Evolutionary conservation across 2,113 vertebrate genomes (phyloP).

Genomic region (Pangasianodon gigas): DNA sequence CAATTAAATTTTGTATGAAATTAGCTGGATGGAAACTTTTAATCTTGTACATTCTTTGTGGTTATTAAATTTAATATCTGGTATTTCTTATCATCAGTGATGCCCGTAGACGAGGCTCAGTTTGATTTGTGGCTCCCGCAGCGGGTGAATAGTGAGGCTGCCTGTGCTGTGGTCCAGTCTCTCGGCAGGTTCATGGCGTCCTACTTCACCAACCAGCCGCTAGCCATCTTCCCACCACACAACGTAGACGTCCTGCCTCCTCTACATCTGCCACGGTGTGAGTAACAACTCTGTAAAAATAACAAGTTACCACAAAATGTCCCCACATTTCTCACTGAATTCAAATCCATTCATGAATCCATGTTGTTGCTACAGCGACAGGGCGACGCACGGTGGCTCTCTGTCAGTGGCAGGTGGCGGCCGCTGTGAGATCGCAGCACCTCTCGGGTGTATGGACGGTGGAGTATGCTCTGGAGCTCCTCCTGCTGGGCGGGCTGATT

Average conservation of each 20-base stretch:
- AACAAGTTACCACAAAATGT: not conserved
- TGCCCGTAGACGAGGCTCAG: constrained; percentile 56
- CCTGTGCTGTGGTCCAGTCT: constrained; percentile 78
- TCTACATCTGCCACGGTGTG: constrained; percentile 81
- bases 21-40: not conserved
- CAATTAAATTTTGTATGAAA: not conserved
- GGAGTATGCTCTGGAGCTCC: constrained; percentile 86
- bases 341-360: not conserved
- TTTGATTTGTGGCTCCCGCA: constrained; percentile 60
- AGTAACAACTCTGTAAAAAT: constrained; percentile 10
- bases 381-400: constrained; percentile 76
- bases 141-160: constrained; percentile 73
- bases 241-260: constrained; percentile 80
- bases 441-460: constrained; percentile 89
- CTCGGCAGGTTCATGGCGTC: constrained; percentile 94
- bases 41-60: not conserved
- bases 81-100: not conserved
- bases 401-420: constrained; percentile 73
- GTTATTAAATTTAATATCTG: not conserved
- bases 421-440: constrained; percentile 78
- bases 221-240: constrained; percentile 85
- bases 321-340: not conserved
- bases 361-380: constrained; percentile 60
- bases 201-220: constrained; percentile 86
- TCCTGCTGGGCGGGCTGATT: constrained; percentile 85